Conservation (phyloP, 2,113 vertebrate species). For the Lepus americanus region DNA sequence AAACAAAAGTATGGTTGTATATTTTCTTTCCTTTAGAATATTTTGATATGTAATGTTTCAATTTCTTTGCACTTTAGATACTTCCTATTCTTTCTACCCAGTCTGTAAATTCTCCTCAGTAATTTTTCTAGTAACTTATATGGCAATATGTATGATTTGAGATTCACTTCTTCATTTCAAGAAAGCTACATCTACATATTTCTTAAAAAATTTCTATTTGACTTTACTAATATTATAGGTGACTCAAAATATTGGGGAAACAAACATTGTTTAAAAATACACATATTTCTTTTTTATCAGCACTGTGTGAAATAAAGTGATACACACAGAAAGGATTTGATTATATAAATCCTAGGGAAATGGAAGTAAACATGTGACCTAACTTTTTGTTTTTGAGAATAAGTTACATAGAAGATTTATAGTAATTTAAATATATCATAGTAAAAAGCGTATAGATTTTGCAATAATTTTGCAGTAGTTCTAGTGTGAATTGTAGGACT, state of each 20-base stretch:
- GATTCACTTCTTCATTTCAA: not conserved
- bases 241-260: not conserved
- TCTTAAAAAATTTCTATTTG: not conserved
- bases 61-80: not conserved
- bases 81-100: not conserved
- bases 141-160: not conserved
- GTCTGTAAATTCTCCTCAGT: not conserved
- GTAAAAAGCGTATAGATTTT: not conserved
- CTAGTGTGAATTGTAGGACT: not conserved
- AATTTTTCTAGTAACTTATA: not conserved
- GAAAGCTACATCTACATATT: not conserved
- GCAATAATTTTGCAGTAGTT: not conserved
- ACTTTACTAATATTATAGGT: not conserved
- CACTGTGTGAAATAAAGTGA: not conserved
- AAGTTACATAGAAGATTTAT: not conserved
- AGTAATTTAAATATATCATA: not conserved
- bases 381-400: not conserved
- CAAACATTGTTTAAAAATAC: not conserved
- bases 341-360: not conserved
- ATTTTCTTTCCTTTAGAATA: not conserved
- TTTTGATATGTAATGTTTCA: constrained; percentile 18
- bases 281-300: not conserved
- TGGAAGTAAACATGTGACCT: not conserved
- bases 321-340: not conserved
- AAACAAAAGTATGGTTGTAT: not conserved